Evolutionary conservation across 2,113 vertebrate genomes (phyloP), one percentile per base, ranked within the genome.

Genomic region (Cheilinus undulatus): DNA sequence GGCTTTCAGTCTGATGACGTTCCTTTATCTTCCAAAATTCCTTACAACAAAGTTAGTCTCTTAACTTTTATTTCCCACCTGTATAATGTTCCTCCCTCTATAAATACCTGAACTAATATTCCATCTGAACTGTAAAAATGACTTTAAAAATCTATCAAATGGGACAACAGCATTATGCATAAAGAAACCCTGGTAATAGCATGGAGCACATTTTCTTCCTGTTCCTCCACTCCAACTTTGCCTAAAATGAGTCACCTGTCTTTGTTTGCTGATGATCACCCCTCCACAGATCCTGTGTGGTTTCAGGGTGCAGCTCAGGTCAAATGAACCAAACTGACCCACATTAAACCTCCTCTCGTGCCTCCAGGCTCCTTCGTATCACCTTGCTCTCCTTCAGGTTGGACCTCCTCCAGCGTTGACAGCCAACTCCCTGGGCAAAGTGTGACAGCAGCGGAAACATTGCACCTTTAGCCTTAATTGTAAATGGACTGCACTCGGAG

Each of bases 391-490:
- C 38, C 26, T 36, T n/a, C 1, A 14, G 24, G 13, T 65, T 86
- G 86, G 84, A 89, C 11, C 28, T 71, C n/a, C 61, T 88, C 83
- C 86, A 88, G 59, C 13, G 42, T 46, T 69, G 73, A 85, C 82
- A 83, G 78, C 89, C 82, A 89, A 80, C 50, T 46, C 83, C 65
- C 52, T 8, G 75, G 70, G 84, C 69, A 45, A 28, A 59, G 63
- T 20, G 83, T 80, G 84, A 76, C 56, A 62, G 78, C 70, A 57
- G 74, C 19, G 78, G 90, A 87, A 91, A 93, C 85, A 34, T 42
- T 42, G 83, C 78, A 85, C 80, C 84, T 82, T 77, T 57, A 71
- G 10, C 70, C 70, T 88, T 78, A 89, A 88, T 51, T 77, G 82
- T 62, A 76, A 65, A 62, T 60, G 76, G 46, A 52, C 56, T 40